Evolutionary conservation across 2,113 vertebrate genomes (phyloP).

Genomic region (Gallinago paraguaiae): DNA sequence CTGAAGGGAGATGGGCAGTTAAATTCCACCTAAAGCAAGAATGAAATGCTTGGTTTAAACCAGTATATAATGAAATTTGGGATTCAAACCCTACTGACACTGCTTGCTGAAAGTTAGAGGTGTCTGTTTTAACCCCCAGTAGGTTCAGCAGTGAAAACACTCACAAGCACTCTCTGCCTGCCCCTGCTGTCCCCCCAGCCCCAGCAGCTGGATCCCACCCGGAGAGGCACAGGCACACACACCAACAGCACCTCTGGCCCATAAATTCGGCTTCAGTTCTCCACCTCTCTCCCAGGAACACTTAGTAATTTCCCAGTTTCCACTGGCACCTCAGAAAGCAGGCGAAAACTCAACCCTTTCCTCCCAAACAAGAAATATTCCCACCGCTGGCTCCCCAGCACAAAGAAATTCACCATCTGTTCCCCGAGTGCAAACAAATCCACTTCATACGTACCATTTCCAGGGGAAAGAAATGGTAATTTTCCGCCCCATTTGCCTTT

Average conservation of each 20-base stretch:
- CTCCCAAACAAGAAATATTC: background rate
- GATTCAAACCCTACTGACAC: background rate
- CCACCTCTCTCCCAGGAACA: background rate
- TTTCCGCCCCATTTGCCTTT: rapidly evolving
- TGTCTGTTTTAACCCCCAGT: background rate
- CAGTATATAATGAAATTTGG: background rate
- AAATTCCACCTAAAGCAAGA: background rate
- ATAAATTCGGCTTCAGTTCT: background rate
- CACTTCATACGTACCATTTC: rapidly evolving
- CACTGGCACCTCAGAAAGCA: background rate
- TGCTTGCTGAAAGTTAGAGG: background rate
- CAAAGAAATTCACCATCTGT: background rate
- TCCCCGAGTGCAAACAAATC: background rate
- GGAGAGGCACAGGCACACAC: rapidly evolving
- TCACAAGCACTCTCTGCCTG: too few relatives aligned
- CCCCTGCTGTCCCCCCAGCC: background rate
- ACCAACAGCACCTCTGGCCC: background rate
- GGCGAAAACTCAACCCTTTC: background rate
- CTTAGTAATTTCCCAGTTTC: rapidly evolving
- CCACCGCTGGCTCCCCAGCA: background rate
- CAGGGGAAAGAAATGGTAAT: too few relatives aligned
- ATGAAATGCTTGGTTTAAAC: background rate
- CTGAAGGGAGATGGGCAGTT: background rate
- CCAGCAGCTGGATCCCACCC: rapidly evolving
- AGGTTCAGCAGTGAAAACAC: background rate